A percentile compares a stretch with the other conserved stretches of the same genome.
Conservation (phyloP, 2,797 vertebrate genomes). For the Cirrhinus mrigala region DNA sequence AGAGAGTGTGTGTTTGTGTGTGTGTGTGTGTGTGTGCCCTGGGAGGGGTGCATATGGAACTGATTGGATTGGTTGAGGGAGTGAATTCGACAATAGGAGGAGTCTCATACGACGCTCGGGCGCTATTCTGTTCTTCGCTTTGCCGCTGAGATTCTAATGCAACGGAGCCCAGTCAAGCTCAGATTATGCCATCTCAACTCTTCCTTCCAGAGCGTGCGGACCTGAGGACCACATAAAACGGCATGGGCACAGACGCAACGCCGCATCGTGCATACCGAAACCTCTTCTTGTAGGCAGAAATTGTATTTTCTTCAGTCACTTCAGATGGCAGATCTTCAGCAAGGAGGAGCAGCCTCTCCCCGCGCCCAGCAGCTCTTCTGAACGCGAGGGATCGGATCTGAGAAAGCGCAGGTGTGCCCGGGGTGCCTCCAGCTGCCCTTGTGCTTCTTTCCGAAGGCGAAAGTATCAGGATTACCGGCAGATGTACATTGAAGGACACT, state of each 20-base stretch:
- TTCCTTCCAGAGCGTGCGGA: slow-evolving; percentile 38
- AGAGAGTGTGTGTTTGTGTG: neutral
- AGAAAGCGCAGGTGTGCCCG: slow-evolving; percentile 61
- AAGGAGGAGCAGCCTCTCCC: slow-evolving; percentile 66
- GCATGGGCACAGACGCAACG: slow-evolving; percentile 67
- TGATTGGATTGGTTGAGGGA: slow-evolving; percentile 52
- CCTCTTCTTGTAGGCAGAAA: slow-evolving; percentile 66
- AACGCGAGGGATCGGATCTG: slow-evolving; percentile 43
- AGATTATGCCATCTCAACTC: slow-evolving; percentile 54
- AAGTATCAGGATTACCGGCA: slow-evolving; percentile 9
- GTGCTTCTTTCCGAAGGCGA: slow-evolving; percentile 37
- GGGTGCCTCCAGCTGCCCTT: neutral
- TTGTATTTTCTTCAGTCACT: slow-evolving; percentile 50
- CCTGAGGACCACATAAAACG: slow-evolving; percentile 48
- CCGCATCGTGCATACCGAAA: slow-evolving; percentile 66
- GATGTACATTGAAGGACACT: slow-evolving; percentile 53
- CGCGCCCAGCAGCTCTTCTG: slow-evolving; percentile 58
- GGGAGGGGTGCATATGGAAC: slow-evolving; percentile 37
- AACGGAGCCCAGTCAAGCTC: slow-evolving; percentile 45
- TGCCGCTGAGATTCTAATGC: slow-evolving; percentile 76
- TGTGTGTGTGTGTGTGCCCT: slow-evolving; percentile 3
- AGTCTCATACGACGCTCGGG: slow-evolving; percentile 74
- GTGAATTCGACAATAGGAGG: slow-evolving; percentile 69
- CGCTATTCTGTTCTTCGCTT: slow-evolving; percentile 80
- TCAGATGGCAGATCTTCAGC: slow-evolving; percentile 55